Evolutionary conservation across 2,113 vertebrate species (phyloP).

Genomic region (Pterocles gutturalis): DNA sequence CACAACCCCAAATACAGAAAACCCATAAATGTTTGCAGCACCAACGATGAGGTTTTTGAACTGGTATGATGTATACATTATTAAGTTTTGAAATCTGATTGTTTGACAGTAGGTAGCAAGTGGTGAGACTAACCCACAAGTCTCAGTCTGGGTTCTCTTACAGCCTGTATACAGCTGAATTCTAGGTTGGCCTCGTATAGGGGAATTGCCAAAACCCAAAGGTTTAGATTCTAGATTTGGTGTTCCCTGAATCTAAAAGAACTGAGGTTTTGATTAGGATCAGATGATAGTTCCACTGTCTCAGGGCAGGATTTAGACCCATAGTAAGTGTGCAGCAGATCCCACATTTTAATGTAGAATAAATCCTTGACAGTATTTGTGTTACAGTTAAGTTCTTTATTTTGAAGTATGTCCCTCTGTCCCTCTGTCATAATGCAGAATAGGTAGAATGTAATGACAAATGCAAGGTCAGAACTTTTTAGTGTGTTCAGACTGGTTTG

Average conservation of each 20-base stretch:
- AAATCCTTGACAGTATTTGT: background rate
- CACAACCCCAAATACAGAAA: background rate
- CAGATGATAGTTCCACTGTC: background rate
- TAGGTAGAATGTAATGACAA: background rate
- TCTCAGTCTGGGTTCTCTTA: background rate
- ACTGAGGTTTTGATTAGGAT: background rate
- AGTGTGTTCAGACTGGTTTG: background rate
- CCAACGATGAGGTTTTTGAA: background rate
- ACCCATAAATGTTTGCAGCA: background rate
- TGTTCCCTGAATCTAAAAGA: background rate
- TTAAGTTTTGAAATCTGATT: background rate
- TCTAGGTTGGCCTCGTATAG: background rate
- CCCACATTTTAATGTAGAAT: background rate
- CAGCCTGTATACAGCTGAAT: background rate
- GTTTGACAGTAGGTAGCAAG: background rate
- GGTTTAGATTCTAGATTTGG: background rate
- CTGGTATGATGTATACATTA: background rate
- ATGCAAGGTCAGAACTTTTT: background rate
- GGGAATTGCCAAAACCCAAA: background rate
- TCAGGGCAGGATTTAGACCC: background rate
- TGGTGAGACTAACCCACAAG: background rate
- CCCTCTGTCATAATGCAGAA: background rate
- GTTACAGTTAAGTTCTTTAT: background rate
- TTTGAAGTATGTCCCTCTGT: background rate
- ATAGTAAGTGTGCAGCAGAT: background rate